Percentiles rank a stretch among this genome's conserved stretches.
phyloP scores from a whole-genome alignment of 2,888 invertebrate genomes.

The Incurvaria masculella region DNA sequence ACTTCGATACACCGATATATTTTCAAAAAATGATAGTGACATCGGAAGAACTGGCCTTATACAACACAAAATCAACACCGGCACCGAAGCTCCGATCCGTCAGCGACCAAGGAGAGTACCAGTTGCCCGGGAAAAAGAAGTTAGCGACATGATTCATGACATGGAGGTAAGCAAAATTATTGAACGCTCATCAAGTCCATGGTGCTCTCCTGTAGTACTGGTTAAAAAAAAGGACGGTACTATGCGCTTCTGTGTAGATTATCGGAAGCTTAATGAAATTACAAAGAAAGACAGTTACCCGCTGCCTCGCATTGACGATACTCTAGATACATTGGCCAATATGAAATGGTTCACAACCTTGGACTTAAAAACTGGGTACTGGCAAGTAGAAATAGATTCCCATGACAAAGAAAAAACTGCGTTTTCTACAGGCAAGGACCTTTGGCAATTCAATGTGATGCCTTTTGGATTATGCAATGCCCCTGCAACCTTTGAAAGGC shows the following conservation, averaged over 20 bases:
- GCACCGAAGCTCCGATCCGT: background rate
- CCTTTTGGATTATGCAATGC: constrained; percentile 23
- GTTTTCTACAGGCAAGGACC: constrained; percentile 22
- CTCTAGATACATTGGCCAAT: constrained; percentile 23
- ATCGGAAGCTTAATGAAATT: constrained; percentile 11
- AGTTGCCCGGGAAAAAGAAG: background rate
- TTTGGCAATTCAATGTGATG: constrained; percentile 22
- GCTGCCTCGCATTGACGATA: constrained; percentile 30
- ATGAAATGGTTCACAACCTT: constrained; percentile 23
- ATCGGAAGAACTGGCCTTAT: background rate
- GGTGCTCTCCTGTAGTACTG: constrained; percentile 14
- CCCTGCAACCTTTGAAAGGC: constrained; percentile 22
- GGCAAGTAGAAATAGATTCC: constrained; percentile 20
- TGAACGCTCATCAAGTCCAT: constrained; percentile 9
- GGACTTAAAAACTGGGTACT: constrained; percentile 27
- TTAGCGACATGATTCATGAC: background rate
- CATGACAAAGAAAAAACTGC: constrained; percentile 21
- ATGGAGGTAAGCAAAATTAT: constrained; percentile 4
- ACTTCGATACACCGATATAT: background rate
- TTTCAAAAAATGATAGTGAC: background rate
- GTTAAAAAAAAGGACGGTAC: constrained; percentile 16
- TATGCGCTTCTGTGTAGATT: constrained; percentile 15
- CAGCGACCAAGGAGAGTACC: background rate
- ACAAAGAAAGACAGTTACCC: constrained; percentile 23
- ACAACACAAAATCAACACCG: background rate